phyloP scores from a whole-genome alignment of 2,797 vertebrate species.

The Anas georgica region DNA sequence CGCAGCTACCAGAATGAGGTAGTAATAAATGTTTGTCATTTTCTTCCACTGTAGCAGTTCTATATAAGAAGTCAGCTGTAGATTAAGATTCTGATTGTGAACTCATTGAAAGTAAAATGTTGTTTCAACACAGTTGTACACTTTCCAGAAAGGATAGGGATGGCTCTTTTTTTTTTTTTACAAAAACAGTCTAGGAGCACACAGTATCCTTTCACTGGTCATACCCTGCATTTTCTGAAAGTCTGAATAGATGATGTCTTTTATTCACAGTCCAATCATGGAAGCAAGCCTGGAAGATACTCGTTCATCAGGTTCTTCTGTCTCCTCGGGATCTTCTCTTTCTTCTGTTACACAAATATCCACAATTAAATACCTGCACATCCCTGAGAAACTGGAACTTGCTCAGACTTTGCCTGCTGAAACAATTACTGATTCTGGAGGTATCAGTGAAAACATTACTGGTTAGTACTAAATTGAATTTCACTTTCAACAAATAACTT shows the following conservation, averaged over 20 bases:
- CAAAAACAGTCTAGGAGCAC: not conserved
- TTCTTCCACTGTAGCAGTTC: not conserved
- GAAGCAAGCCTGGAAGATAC: constrained; percentile 86
- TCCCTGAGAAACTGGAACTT: constrained; percentile 76
- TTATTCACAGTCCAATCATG: constrained; percentile 83
- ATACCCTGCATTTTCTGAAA: not conserved
- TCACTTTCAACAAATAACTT: not conserved
- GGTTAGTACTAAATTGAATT: constrained; percentile 6
- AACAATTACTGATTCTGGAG: constrained; percentile 12
- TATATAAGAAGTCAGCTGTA: not conserved
- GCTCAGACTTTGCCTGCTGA: constrained; percentile 54
- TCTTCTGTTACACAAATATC: constrained; percentile 70
- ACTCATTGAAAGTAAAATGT: not conserved
- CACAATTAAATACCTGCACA: constrained; percentile 68
- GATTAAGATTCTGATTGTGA: not conserved
- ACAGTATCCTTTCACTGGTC: not conserved
- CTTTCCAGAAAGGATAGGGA: not conserved
- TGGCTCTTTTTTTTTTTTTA: not conserved
- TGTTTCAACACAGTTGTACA: not conserved
- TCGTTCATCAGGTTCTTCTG: constrained; percentile 71
- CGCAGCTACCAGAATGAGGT: not conserved
- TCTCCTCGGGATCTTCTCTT: constrained; percentile 75
- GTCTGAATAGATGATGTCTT: not conserved
- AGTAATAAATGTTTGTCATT: not conserved
- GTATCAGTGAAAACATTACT: not conserved